These are phyloP conservation scores for Carapus acus DNA, from an alignment of 2,797 vertebrate genomes.

Conservation along the genomic window DNA sequence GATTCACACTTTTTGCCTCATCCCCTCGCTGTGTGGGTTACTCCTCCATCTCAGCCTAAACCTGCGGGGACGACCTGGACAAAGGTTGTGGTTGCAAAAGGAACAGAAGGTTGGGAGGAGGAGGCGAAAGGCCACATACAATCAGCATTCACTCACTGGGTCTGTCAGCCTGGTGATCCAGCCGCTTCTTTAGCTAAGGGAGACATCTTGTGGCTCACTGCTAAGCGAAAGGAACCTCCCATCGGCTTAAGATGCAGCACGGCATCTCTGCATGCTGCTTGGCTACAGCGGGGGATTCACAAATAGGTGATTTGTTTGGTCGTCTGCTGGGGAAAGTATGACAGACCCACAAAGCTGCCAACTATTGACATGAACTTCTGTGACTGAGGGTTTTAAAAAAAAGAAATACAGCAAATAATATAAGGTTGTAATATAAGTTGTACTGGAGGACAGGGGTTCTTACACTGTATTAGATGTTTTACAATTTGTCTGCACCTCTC, in stretches of 20 bases:
- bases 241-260: too few relatives aligned
- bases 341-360: constrained; percentile 50
- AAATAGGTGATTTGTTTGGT: constrained; percentile 38
- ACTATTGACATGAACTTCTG: constrained; percentile 24
- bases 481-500: neutral
- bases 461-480: constrained; percentile 11
- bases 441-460: constrained; percentile 10
- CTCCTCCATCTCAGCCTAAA: too few relatives aligned
- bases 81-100: too few relatives aligned
- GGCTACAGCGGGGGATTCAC: constrained; percentile 40
- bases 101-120: constrained; percentile 13
- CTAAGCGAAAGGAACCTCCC: constrained; percentile 50
- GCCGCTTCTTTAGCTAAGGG: constrained; percentile 66
- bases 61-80: too few relatives aligned
- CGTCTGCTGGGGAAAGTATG: constrained; percentile 37
- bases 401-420: constrained; percentile 18
- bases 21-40: too few relatives aligned
- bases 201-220: constrained; percentile 72
- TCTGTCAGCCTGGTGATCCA: constrained; percentile 29
- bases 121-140: constrained; percentile 8
- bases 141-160: too few relatives aligned
- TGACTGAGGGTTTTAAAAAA: neutral
- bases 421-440: constrained; percentile 5
- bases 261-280: constrained; percentile 49
- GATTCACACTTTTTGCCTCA: too few relatives aligned